These are phyloP conservation scores for Mactra quadrangularis DNA, from an alignment of 1,140 invertebrate genomes.

Conservation along the genomic window DNA sequence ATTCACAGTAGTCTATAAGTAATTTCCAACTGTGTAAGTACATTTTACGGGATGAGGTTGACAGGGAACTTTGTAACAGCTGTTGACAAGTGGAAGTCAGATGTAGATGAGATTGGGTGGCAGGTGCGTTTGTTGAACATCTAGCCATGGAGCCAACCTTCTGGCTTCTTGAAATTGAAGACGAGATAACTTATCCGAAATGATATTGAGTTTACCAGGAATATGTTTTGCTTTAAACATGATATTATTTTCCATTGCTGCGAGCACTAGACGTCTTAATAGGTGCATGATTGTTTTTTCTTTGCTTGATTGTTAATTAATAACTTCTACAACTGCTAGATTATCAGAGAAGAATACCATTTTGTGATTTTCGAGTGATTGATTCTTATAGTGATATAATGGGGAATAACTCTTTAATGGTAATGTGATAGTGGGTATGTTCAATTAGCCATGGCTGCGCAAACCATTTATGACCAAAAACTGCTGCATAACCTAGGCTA, in stretches of 20 bases:
- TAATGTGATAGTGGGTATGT: conserved; percentile 23
- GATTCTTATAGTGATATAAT: conserved; percentile 17
- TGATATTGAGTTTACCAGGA: conserved; percentile 20
- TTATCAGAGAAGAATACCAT: conserved; percentile 48
- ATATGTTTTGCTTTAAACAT: conserved; percentile 49
- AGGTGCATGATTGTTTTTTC: conserved; percentile 42
- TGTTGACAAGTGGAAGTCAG: too few species aligned
- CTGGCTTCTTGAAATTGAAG: conserved; percentile 2
- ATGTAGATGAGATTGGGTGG: too few species aligned
- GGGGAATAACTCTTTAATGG: conserved; percentile 59
- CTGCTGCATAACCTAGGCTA: conserved; percentile 20
- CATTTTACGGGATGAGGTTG: too few species aligned
- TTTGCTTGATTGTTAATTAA: conserved; percentile 47
- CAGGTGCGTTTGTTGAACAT: too few species aligned
- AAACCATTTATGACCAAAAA: conserved; percentile 40
- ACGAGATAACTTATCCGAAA: conserved; percentile 53
- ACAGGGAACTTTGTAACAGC: too few species aligned
- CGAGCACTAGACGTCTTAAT: conserved; percentile 30
- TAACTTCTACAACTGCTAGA: conserved; percentile 26
- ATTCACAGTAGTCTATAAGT: too few species aligned
- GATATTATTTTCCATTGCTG: conserved; percentile 27
- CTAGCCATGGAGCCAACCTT: too few species aligned
- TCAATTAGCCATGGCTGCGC: conserved; percentile 1
- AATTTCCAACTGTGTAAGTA: too few species aligned
- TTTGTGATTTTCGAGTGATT: conserved; percentile 5